Base-by-base conservation (phyloP, 2,797 vertebrate species). In the Pseudopleuronectes americanus region DNA sequence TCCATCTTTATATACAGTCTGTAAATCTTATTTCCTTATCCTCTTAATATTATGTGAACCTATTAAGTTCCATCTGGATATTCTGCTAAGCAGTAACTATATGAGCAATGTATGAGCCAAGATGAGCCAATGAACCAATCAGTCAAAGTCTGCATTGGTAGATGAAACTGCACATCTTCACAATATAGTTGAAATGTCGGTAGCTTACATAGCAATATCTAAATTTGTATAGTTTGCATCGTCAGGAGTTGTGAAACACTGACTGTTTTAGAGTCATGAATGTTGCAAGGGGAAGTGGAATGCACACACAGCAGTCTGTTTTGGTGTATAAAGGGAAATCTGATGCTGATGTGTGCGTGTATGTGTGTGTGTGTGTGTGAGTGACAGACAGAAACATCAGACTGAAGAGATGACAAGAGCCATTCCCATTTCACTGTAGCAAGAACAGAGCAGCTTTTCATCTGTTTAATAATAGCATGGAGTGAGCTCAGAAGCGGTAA, bases 281-380 rank as follows among this genome's bases (percentile, higher is more conserved):
- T 60, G 52, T 76, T 64, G 21, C 8, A 74, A 66, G 56, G 52
- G 76, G 76, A 81, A 87, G 68, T 61, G 38, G 48, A 7, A 45
- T 26, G 23, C 43, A 64, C 61, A 64, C 58, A 61, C 45, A 78
- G 69, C 54, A 68, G 60, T 68, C 54, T 73, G 65, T 68, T 73
- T 69, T 74, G 8, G 21, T 61, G 63, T 33, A 63, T 31, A 83
- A 86, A 61, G 58, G 74, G 73, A 68, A 88, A 75, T 77, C 48
- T 82, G 41, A 13, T 43, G 43, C 43, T 45, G 43, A 16, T 45
- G 43, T 47, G 24, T 64, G 33, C 1, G 56, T 64, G 31, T n/a
- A 13, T 14, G 10, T 41, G 38, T 4, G 13, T 41, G 38, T 56
- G 16, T 23, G 45, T 57, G 28, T 45, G 26, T 69, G 31, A 1